Base-by-base conservation (phyloP, 2,797 vertebrate genomes). In the Craterocephalus amniculus region DNA sequence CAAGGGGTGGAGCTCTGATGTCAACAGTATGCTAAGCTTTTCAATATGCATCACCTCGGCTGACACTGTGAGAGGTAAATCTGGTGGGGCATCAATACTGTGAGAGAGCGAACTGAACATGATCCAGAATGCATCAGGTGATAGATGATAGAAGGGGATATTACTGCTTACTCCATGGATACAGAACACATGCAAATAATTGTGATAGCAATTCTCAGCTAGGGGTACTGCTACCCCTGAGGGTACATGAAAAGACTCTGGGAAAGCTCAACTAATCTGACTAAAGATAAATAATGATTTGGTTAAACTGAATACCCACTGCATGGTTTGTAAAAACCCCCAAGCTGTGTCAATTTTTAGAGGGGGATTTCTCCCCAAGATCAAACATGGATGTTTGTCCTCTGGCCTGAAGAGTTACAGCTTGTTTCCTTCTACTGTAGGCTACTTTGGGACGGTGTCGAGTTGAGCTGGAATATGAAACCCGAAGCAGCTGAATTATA, bases 41-140 rank as follows among this genome's bases (percentile, higher is more conserved):
- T 86, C 78, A 83, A 72, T 84, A 86, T 83, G 82, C 79, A 79
- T 84, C 69, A 80, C 81, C 73, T 79, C 54, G 57, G 66, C 70
- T 76, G 85, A 86, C 66, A 67, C 29, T 8, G 74, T 58, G 48
- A 71, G 77, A 83, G 79, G 85, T 68, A 83, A 85, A 84, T 83
- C 83, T 83, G 80, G 31, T 73, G 58, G 75, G 67, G 68, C 63
- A 75, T 87, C 74, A 80, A 82, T 72, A 79, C 48, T 51, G 61
- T 24, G 64, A 67, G 67, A 58, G 76, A 57, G 63, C n/a, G 57
- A 83, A 63, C 54, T 78, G 74, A 87, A 81, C 58, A 67, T 49
- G 63, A 76, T 79, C 75, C 58, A 72, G 70, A 89, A 76, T 60
- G 52, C 76, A 79, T 80, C 51, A 45, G 62, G 74, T 83, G 55